Base-by-base conservation (phyloP, 2,113 vertebrate species). In the Platycercus adscitus region DNA sequence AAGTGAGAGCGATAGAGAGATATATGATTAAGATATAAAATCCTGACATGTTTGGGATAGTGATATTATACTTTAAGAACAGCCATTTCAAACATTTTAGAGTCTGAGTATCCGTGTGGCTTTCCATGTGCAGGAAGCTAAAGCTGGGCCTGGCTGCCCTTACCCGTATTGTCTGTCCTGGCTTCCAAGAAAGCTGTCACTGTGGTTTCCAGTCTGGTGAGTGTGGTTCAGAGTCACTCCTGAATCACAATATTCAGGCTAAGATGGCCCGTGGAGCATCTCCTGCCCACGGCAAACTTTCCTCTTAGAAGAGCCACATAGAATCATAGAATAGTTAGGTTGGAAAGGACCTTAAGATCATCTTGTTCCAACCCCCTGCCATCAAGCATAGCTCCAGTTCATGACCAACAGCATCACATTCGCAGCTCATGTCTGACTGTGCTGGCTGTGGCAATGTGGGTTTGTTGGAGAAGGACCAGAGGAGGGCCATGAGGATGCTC, bases 401-500 rank as follows among this genome's bases (percentile, higher is more conserved):
- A 24, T 0, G 0, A 25, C 7, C 66, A 49, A 1, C 23, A 8
- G 18, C 10, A 14, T 63, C 5, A 3, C 3, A 0, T 35, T 44
- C 2, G 20, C 61, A 53, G 1, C 46, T 37, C 3, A 0, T 47
- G 2, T 68, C 66, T 52, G 24, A 2, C 70, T 55, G 39, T 4
- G 2, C 68, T 46, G 20, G 25, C 64, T 49, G 3, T 0, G 0
- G 58, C 66, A 77, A 9, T 6, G 1, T 31, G 72, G 44, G 17
- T 43, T 47, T 72, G 5, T 12, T 68, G 64, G 26, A 80, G 68
- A 37, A n/a, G 39, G 55, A 52, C 37, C 37, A 37, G 37, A 37
- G 37, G 37, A 37, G 37, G 37, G 37, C 37, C 37, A 37, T 8
- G 37, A 37, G 37, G 37, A 37, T 37, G 37, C 7, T 37, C 37